Evolutionary conservation across 2,888 invertebrate species (phyloP).

Genomic region (Harmothoe impar): DNA sequence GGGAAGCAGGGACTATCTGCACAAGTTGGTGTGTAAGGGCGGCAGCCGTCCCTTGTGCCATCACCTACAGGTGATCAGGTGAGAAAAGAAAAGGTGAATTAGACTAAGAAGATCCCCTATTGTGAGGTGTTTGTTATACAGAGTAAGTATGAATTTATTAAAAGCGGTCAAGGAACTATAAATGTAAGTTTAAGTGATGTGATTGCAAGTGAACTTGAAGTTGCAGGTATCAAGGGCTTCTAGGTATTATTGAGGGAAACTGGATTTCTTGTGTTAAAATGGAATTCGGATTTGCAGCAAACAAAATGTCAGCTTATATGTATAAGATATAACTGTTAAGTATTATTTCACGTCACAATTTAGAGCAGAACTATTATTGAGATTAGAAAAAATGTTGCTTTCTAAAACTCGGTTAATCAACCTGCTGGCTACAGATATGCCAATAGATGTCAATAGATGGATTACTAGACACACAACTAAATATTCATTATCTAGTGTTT

Average conservation of each 20-base stretch:
- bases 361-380: too few relatives aligned
- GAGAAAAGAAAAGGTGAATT: neutral
- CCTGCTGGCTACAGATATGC: too few relatives aligned
- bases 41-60: constrained; percentile 85
- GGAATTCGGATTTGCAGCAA: neutral
- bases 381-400: too few relatives aligned
- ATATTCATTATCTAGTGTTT: too few relatives aligned
- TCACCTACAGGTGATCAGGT: constrained; percentile 82
- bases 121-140: neutral
- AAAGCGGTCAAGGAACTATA: neutral
- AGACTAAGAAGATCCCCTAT: neutral
- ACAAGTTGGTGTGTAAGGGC: constrained; percentile 49
- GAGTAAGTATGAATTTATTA: neutral
- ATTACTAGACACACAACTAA: too few relatives aligned
- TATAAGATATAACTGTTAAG: neutral
- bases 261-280: neutral
- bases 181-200: neutral
- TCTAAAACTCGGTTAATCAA: too few relatives aligned
- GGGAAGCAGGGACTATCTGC: constrained; percentile 65
- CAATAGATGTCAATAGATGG: too few relatives aligned
- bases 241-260: neutral
- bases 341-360: too few relatives aligned
- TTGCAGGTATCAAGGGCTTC: neutral
- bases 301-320: neutral
- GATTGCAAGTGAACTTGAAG: neutral